Conservation (phyloP, 2,797 vertebrate genomes). For the Cuniculus paca region DNA sequence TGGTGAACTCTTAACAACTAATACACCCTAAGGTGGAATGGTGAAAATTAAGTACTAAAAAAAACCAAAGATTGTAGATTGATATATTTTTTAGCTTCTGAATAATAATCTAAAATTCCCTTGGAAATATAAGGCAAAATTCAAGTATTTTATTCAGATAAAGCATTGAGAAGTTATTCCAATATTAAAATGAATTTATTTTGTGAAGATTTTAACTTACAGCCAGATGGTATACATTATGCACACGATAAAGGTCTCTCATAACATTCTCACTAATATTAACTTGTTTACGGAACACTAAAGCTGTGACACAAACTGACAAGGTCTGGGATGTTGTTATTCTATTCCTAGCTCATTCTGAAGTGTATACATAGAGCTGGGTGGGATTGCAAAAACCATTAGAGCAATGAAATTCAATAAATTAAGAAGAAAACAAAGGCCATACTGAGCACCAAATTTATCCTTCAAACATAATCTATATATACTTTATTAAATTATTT, state of each 20-base stretch:
- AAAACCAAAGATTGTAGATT: not conserved
- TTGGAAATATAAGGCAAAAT: constrained; percentile 53
- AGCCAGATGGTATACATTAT: constrained; percentile 66
- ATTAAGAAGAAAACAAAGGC: constrained; percentile 15
- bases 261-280: constrained; percentile 64
- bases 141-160: constrained; percentile 42
- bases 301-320: constrained; percentile 58
- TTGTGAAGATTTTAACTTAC: constrained; percentile 24
- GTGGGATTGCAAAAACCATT: not conserved
- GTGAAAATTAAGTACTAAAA: not conserved
- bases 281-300: constrained; percentile 56
- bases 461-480: not conserved
- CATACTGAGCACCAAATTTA: constrained; percentile 2
- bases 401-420: constrained; percentile 34
- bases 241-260: constrained; percentile 65
- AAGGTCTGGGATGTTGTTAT: not conserved
- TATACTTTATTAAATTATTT: constrained; percentile 28
- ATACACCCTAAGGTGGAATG: not conserved
- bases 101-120: constrained; percentile 21
- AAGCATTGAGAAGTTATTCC: constrained; percentile 54
- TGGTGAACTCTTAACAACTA: not conserved
- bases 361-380: not conserved
- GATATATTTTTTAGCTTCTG: not conserved
- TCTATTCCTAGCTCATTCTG: not conserved
- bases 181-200: constrained; percentile 64